Conservation (phyloP, 2,797 vertebrate genomes). For the Ptychadena robeensis region DNA sequence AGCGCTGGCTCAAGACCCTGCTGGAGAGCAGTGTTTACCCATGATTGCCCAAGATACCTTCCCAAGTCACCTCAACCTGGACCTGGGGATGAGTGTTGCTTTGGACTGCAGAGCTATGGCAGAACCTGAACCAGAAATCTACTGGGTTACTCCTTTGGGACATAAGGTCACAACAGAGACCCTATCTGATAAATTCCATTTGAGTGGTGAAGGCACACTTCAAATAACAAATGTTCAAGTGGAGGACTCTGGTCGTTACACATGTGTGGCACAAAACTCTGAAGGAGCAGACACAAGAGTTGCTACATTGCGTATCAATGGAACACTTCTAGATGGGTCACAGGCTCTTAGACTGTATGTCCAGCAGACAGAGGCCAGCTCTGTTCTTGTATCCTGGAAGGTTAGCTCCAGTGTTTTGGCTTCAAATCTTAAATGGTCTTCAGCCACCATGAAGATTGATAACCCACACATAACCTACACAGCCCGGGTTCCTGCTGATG, state of each 20-base stretch:
- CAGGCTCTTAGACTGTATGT: constrained; percentile 93
- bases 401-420: constrained; percentile 93
- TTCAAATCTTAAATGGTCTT: constrained; percentile 95
- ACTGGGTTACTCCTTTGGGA: constrained; percentile 95
- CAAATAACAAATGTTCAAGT: constrained; percentile 86
- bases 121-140: constrained; percentile 94
- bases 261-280: constrained; percentile 89
- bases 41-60: constrained; percentile 92
- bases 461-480: constrained; percentile 97
- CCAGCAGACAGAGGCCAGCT: constrained; percentile 90
- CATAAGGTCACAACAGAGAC: constrained; percentile 88
- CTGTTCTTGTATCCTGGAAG: constrained; percentile 95
- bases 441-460: constrained; percentile 96
- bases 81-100: constrained; percentile 83
- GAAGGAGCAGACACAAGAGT: constrained; percentile 93
- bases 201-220: constrained; percentile 88
- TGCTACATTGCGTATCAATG: constrained; percentile 88
- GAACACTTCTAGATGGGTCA: constrained; percentile 88
- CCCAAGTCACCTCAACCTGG: constrained; percentile 87
- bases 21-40: constrained; percentile 87
- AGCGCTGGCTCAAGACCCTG: constrained; percentile 80
- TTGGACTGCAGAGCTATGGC: constrained; percentile 94
- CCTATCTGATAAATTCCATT: constrained; percentile 86
- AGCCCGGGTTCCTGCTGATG: constrained; percentile 92
- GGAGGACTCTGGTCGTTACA: constrained; percentile 92